phyloP scores from a whole-genome alignment of 2,113 vertebrate species.

The Xenotilapia flavipinnis region DNA sequence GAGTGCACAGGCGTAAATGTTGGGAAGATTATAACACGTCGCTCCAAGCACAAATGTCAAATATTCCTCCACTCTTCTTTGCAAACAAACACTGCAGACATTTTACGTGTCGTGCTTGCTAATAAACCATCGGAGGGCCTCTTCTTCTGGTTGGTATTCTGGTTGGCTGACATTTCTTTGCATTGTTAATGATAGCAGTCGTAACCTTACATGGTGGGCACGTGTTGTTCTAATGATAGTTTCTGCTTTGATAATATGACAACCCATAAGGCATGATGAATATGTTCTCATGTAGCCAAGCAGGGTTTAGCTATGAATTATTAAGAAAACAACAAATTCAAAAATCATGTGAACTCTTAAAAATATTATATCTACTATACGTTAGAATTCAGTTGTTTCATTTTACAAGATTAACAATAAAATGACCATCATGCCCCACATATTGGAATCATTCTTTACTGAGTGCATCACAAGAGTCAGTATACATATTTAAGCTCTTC shows the following conservation, averaged over 20 bases:
- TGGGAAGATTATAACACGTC: conserved; percentile 35
- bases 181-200: background rate
- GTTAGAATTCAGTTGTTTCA: background rate
- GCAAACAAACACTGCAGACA: conserved; percentile 40
- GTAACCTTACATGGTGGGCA: background rate
- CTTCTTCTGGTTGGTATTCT: background rate
- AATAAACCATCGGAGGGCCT: background rate
- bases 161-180: conserved; percentile 12
- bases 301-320: background rate
- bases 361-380: background rate
- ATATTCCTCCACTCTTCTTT: conserved; percentile 24
- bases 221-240: background rate
- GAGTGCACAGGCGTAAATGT: conserved; percentile 23
- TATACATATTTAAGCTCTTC: background rate
- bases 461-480: background rate
- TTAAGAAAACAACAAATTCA: background rate
- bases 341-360: background rate
- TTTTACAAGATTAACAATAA: background rate
- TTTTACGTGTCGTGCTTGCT: conserved; percentile 14
- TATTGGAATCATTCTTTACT: background rate
- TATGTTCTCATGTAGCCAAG: background rate
- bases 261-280: background rate
- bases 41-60: conserved; percentile 45
- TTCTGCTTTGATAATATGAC: background rate
- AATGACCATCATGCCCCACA: background rate